Conservation (phyloP, 2,113 vertebrate genomes). For the Aepyceros melampus region DNA sequence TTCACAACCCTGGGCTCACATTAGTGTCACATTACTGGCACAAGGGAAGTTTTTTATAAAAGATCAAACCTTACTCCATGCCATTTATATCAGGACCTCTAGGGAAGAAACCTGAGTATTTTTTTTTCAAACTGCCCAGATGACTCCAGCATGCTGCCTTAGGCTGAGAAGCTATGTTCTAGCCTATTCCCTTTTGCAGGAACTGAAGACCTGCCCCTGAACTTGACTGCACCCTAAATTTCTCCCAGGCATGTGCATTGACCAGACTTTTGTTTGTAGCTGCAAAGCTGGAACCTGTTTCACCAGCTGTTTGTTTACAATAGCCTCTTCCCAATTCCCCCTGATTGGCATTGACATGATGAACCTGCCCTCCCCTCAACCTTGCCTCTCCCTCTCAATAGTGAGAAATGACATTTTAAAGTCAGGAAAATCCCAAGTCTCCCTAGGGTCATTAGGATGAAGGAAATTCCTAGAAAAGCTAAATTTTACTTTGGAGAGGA, state of each 20-base stretch:
- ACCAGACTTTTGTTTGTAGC: neutral
- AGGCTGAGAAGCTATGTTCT: neutral
- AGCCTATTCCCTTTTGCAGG: neutral
- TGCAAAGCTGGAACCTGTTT: neutral
- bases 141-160: neutral
- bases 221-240: neutral
- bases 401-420: neutral
- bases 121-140: neutral
- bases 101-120: neutral
- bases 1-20: neutral
- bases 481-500: neutral
- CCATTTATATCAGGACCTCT: neutral
- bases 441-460: neutral
- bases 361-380: neutral
- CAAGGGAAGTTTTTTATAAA: neutral
- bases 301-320: neutral
- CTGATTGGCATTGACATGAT: neutral
- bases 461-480: neutral
- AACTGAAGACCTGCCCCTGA: neutral
- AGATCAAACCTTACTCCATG: neutral
- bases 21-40: neutral
- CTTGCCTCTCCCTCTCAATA: neutral
- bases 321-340: neutral
- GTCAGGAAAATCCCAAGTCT: neutral
- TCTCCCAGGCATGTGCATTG: neutral